Percentiles rank a stretch among this genome's conserved stretches.
phyloP scores from a whole-genome alignment of 2,113 vertebrate genomes.

The Rhagologus leucostigma region DNA sequence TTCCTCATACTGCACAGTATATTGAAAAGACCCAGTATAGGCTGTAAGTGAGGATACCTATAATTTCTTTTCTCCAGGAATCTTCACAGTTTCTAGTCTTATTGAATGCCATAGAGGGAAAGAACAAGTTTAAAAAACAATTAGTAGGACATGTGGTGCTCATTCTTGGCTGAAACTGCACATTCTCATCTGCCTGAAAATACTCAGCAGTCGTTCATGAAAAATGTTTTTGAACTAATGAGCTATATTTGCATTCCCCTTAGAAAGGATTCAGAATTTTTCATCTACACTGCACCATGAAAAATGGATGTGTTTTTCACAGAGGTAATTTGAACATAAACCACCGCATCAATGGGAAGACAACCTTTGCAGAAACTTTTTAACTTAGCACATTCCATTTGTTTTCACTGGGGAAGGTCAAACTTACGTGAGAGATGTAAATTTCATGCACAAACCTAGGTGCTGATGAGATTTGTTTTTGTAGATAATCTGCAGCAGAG shows the following conservation, averaged over 20 bases:
- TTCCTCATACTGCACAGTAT: not conserved
- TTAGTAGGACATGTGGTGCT: slow-evolving; percentile 74
- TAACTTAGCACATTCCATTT: slow-evolving; percentile 71
- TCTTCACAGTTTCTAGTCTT: slow-evolving; percentile 55
- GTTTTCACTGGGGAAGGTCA: slow-evolving; percentile 78
- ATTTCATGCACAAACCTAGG: slow-evolving; percentile 78
- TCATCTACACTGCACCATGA: slow-evolving; percentile 75
- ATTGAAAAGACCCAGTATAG: slow-evolving; percentile 16
- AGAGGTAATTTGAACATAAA: slow-evolving; percentile 80
- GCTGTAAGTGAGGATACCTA: not conserved
- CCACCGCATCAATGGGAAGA: slow-evolving; percentile 70
- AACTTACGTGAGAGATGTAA: slow-evolving; percentile 74
- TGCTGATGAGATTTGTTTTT: slow-evolving; percentile 86
- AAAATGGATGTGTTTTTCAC: slow-evolving; percentile 80
- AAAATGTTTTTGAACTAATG: slow-evolving; percentile 83
- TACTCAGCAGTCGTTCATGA: slow-evolving; percentile 77
- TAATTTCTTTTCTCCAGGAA: slow-evolving; percentile 34
- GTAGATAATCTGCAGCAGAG: slow-evolving; percentile 79
- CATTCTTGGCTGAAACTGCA: slow-evolving; percentile 72
- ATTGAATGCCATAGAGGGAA: slow-evolving; percentile 64
- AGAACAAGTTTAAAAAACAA: slow-evolving; percentile 79
- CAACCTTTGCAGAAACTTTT: slow-evolving; percentile 79
- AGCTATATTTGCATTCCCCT: slow-evolving; percentile 82
- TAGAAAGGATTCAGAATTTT: slow-evolving; percentile 77
- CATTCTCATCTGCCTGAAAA: slow-evolving; percentile 75